Evolutionary conservation across 2,888 invertebrate species (phyloP), one percentile per base, ranked within the genome.

Genomic region (Osmoderma eremita): DNA sequence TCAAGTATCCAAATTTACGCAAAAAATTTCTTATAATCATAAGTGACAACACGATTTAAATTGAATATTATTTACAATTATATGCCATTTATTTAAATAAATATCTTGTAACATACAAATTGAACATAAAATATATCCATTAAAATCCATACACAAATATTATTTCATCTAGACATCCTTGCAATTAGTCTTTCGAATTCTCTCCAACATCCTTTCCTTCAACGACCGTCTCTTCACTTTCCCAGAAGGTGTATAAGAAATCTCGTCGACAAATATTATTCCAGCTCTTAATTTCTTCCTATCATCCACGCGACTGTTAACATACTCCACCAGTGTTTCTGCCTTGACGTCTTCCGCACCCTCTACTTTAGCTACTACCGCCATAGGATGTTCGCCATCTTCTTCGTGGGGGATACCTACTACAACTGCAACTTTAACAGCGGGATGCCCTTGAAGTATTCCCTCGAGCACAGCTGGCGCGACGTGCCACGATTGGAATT

Each of bases 331-430:
- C 15, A 74, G 41, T 30, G 88, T 87, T 36, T 87, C 83, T 15
- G 84, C 84, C 0, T 79, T 84, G 0, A 84, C 77, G 13, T 79
- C 78, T 1, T 75, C 71, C 10, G 81, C 83, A 83, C 39, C 15
- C 13, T 83, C 77, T 68, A 86, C 86, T 0, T 84, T 74, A 0
- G 90, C 86, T 1, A 93, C 83, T 69, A 89, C 88, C 0, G 90
- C 92, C 74, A 86, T 86, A 0, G 93, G 93, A 30, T 88, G 85
- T 78, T 94, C 92, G 2, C 93, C 94, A 24, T 85, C 85, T n/a
- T 82, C 79, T 0, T 84, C 82, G 75, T 93, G 88, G 0, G 90
- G 88, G 20, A 91, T 80, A 0, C 94, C 94, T 68, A 95, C 83
- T 0, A 97, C 94, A 0, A 91, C 94, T 0, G 90, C 92, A 74